Evolutionary conservation across 2,888 invertebrate genomes (phyloP), one percentile per base, ranked within the genome.

Genomic region (Heteromyza rotundicornis): DNA sequence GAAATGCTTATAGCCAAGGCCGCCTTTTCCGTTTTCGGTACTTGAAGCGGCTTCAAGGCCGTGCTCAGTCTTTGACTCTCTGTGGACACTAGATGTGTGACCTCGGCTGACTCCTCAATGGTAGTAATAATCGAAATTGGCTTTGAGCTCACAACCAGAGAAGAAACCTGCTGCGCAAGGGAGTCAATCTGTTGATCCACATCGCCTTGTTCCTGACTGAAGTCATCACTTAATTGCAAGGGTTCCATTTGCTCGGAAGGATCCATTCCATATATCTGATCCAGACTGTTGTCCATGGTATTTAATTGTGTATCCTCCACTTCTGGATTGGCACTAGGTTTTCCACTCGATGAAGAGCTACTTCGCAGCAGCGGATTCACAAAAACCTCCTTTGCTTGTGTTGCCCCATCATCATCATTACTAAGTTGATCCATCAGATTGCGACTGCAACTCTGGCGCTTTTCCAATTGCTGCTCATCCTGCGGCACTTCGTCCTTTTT

Each of bases 201-300:
- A n/a, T 62, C 59, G n/a, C 36, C 24, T 8, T 40, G 0, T 20
- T 22, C 36, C 22, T 36, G 51, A 7, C 64, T 59, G 2, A 51
- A 64, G 32, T 68, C 70, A 5, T 72, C 72, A 24, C 76, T 79
- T 2, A 79, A 53, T 49, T 72, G 67, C 36, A 81, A 60, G n/a
- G 71, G 64, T 7, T 80, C 80, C 80, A 82, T 82, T 47, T 69
- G 68, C 1, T 72, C 66, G 1, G 76, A 74, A 10, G 65, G 56
- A 16, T 69, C 65, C 0, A 60, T 12, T 0, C 40, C 35, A 1
- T 57, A 2, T 17, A 60, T 23, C 47, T 19, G 7, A 2, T 35
- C 53, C 2, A 23, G n/a, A 24, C 2, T 2, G 2, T 1, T 5
- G 27, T 53, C 32, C 16, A 19, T 54, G 40, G 10, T 54, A 49